A percentile compares a stretch with the other conserved stretches of the same genome.
These are phyloP conservation scores for Mustela lutreola DNA, from an alignment of 2,113 vertebrate species.

Conservation along the genomic window DNA sequence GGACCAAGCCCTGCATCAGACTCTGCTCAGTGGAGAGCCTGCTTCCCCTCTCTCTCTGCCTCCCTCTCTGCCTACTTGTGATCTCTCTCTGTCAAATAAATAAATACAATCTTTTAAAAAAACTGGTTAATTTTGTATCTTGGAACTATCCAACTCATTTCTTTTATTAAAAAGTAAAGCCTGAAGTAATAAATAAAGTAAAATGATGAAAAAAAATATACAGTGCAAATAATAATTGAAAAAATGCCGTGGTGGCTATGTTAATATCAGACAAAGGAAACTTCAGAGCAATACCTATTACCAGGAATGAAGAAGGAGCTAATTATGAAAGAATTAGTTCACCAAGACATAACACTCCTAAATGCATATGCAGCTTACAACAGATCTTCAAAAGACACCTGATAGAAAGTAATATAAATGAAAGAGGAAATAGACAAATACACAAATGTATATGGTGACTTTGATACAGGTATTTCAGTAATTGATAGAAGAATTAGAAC, in stretches of 20 bases:
- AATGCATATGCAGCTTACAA: not conserved
- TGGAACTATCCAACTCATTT: slow-evolving; percentile 6
- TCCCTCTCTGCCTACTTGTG: too few relatives aligned
- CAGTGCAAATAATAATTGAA: not conserved
- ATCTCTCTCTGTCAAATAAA: too few relatives aligned
- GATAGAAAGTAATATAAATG: not conserved
- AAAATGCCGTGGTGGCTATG: not conserved
- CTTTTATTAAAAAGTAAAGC: slow-evolving; percentile 82
- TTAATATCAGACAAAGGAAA: not conserved
- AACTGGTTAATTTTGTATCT: not conserved
- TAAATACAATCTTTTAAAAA: not conserved
- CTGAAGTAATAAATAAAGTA: not conserved
- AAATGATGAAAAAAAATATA: not conserved
- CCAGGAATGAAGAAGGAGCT: not conserved
- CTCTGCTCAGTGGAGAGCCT: too few relatives aligned
- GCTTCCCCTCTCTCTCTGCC: too few relatives aligned
- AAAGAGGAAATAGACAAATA: not conserved
- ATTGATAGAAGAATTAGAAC: not conserved
- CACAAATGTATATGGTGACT: not conserved
- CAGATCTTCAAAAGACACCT: not conserved
- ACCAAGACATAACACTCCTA: not conserved
- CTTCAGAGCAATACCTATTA: not conserved
- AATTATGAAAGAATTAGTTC: slow-evolving; percentile 16
- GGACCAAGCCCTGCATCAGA: too few relatives aligned
- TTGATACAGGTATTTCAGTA: not conserved